Conservation (phyloP, 64 coral and sea anemone species). For the Montipora sp. region DNA sequence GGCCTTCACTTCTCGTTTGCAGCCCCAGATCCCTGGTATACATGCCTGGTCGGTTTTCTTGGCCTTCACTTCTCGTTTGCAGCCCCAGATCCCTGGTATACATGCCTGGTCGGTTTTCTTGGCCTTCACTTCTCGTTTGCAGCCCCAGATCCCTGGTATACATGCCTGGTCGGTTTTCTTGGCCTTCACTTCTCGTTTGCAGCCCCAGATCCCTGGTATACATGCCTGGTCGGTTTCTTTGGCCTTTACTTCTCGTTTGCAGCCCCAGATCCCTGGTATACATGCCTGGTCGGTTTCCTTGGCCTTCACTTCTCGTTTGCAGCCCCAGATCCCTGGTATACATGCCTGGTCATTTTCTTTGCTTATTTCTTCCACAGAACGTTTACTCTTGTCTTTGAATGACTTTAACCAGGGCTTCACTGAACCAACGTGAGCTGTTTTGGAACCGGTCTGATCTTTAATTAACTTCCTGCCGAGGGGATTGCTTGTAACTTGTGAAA, state of each 20-base stretch:
- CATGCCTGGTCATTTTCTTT: background rate
- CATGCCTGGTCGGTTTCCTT: constrained; percentile 26
- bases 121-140: background rate
- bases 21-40: constrained; percentile 43
- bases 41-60: background rate
- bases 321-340: constrained; percentile 66
- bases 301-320: constrained; percentile 27
- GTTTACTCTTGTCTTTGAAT: background rate
- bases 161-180: background rate
- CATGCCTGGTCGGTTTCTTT: constrained; percentile 31
- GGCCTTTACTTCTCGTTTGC: constrained; percentile 23
- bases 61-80: background rate
- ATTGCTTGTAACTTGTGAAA: constrained; percentile 8
- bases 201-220: constrained; percentile 62
- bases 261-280: constrained; percentile 67
- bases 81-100: constrained; percentile 41
- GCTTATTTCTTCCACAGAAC: constrained; percentile 1
- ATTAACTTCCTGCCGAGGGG: constrained; percentile 26
- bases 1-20: background rate
- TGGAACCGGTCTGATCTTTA: constrained; percentile 52
- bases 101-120: background rate
- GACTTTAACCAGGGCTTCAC: constrained; percentile 13
- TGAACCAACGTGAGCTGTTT: constrained; percentile 44
- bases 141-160: background rate
- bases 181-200: background rate